Evolutionary conservation across 1,140 invertebrate species (phyloP), one percentile per base, ranked within the genome.

Genomic region (Acromyrmex echinatior): DNA sequence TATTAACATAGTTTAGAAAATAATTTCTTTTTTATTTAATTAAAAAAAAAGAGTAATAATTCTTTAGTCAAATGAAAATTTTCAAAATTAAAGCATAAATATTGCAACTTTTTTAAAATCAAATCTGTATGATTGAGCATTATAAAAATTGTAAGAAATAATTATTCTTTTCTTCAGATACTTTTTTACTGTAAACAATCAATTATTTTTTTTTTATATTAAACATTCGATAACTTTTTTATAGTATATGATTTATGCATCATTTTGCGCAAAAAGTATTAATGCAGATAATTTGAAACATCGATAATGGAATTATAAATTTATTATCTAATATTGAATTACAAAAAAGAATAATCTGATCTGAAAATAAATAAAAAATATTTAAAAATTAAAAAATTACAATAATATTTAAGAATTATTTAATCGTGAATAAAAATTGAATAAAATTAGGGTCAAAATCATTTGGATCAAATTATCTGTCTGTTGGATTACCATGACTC

Each of bases 401-500:
- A 21, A 66, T 3, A 18, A 45, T 45, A n/a, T n/a, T n/a, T 5
- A 70, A 49, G 16, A 53, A n/a, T 76, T 10, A 76, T 1, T 39
- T 39, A 3, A 35, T 35, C 3, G 18, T 39, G 35, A 25, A 49
- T 63, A 25, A 78, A 68, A 68, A 21, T 68, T 39, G n/a, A 51
- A 68, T 12, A 12, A 70, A 49, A 49, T 49, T 25, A 25, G n/a
- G n/a, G 14, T 68, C 18, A 53, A 68, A 63, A 45, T 63, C 25
- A n/a, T 63, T 45, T 28, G 16, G 25, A 63, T 45, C 16, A 45
- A 77, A 77, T 77, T 25, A 77, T 62, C 56, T 62, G 7, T 39
- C 35, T 62, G 7, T 62, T 2, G 1, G 12, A 66, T 68, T 16
- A 53, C 18, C 14, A 10, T 21, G 1, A 18, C 9, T 63, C 5